These are phyloP conservation scores for Ellobium chinense DNA, from an alignment of 2,888 invertebrate species.

Conservation along the genomic window DNA sequence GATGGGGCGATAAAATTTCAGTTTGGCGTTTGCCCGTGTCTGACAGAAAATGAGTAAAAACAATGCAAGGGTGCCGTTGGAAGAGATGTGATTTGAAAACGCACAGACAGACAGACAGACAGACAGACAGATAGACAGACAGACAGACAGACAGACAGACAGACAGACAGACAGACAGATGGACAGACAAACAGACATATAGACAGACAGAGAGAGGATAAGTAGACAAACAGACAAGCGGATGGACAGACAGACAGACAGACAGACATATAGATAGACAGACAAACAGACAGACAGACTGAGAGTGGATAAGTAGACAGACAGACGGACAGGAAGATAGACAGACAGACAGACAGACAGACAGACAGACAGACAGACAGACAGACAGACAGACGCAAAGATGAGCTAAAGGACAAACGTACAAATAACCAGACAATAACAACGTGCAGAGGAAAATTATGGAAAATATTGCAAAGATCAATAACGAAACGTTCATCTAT, in stretches of 20 bases:
- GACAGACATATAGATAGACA: slow-evolving; percentile 1
- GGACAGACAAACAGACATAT: not conserved
- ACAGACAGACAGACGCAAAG: not conserved
- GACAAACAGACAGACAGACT: not conserved
- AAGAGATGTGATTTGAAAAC: no score
- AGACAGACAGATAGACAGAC: no score
- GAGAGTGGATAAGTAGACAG: not conserved
- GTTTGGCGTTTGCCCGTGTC: not conserved
- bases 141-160: not conserved
- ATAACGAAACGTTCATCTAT: no score
- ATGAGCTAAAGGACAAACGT: not conserved
- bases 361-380: not conserved
- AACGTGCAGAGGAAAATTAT: not conserved
- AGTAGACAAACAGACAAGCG: no score
- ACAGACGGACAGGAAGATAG: not conserved
- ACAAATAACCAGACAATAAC: no score
- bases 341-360: slow-evolving; percentile 6
- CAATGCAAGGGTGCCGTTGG: not conserved
- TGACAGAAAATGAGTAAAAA: slow-evolving; percentile 14
- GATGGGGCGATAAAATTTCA: slow-evolving; percentile 9
- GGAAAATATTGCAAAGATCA: no score
- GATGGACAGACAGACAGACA: no score
- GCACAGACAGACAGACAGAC: no score
- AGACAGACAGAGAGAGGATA: not conserved
- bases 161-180: not conserved